Base-by-base conservation (phyloP, 2,797 vertebrate genomes). In the Epinephelus malabaricus region DNA sequence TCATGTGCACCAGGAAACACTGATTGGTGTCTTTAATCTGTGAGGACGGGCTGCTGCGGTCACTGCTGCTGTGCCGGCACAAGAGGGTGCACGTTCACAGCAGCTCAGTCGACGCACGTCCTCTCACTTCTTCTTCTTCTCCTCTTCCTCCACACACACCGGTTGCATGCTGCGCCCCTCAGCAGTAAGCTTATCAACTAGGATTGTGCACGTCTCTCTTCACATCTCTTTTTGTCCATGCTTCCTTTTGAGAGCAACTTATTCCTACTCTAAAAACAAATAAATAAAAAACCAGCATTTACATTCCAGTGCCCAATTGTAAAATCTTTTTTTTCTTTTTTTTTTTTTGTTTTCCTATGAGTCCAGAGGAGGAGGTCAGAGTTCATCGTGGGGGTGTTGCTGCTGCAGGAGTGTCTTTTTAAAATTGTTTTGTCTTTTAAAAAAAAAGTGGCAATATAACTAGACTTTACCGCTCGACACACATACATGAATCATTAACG, bases 241-340 rank as follows among this genome's bases (percentile, higher is more conserved):
- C 51, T 72, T 69, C 65, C 67, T 5, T 46, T 50, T 14, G 25
- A 75, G 30, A 81, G 64, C 27, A 34, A 76, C 55, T 14, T 47
- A 72, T 62, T 62, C 72, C 59, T 71, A 21, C 85, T 76, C 49
- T 58, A 18, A 61, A 83, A 87, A 71, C 7, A 65, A 79, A 76
- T 47, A 79, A 85, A 84, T 30, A 66, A 66, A 62, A 90, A 94
- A 88, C 51, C 75, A 88, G 79, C 80, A 47, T 89, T 90, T 94
- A 92, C 92, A 94, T 93, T 93, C 92, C 85, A 91, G 88, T 91
- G 89, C 86, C 92, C 84, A 80, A 87, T 85, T 88, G 38, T 82
- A 72, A 81, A 78, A 83, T 69, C 6, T 60, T 63, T 56, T 64
- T 53, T 50, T 50, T 74, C 53, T 46, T 43, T 72, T 50, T 71